Percentiles rank a stretch among this genome's conserved stretches.
These are phyloP conservation scores for Turdus rufiventris DNA, from an alignment of 2,113 vertebrate species.

Conservation along the genomic window DNA sequence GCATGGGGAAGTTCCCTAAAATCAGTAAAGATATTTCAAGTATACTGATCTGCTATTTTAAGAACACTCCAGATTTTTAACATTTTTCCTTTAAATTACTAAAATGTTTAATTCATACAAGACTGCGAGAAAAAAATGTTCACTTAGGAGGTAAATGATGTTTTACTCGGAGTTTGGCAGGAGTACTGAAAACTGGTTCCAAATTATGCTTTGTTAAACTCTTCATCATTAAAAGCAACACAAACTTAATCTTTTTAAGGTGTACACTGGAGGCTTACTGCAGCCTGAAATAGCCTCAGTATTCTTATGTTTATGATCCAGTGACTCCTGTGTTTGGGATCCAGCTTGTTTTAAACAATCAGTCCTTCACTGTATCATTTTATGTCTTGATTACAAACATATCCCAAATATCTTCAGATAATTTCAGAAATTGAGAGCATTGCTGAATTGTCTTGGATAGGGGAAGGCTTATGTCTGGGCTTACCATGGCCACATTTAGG, in stretches of 20 bases:
- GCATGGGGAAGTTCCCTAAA: slow-evolving; percentile 10
- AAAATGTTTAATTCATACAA: slow-evolving; percentile 59
- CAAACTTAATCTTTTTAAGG: slow-evolving; percentile 29
- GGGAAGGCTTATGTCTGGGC: not conserved
- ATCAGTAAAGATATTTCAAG: slow-evolving; percentile 49
- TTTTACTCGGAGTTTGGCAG: slow-evolving; percentile 55
- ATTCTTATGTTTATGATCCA: not conserved
- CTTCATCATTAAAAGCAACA: slow-evolving; percentile 36
- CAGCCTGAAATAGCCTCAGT: not conserved
- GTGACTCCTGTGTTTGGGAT: not conserved
- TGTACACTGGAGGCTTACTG: not conserved
- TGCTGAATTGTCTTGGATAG: not conserved
- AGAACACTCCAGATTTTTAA: slow-evolving; percentile 52
- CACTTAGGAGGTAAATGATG: slow-evolving; percentile 58
- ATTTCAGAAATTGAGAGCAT: not conserved
- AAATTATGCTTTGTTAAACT: slow-evolving; percentile 52
- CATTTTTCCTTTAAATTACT: slow-evolving; percentile 58
- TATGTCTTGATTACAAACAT: not conserved
- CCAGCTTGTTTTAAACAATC: not conserved
- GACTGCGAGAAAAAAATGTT: slow-evolving; percentile 55
- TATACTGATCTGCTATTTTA: slow-evolving; percentile 39
- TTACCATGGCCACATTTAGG: not conserved
- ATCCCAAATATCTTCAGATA: not conserved
- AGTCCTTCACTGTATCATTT: not conserved
- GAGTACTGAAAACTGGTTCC: slow-evolving; percentile 26